Evolutionary conservation across 2,888 invertebrate species (phyloP).

Genomic region (Tricholauxania praeusta): DNA sequence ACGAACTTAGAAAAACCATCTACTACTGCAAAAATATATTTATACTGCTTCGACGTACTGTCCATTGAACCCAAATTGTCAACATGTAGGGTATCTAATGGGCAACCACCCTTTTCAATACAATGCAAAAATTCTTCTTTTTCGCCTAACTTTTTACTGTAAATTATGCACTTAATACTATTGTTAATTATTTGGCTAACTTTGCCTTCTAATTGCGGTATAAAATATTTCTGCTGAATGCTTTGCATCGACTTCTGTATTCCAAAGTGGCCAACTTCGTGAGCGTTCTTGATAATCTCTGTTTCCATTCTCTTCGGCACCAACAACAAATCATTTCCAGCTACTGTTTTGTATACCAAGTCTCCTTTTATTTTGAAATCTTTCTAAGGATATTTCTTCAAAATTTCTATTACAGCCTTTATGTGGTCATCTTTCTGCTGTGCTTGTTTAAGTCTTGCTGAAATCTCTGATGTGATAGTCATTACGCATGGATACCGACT

Average conservation of each 20-base stretch:
- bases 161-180: conserved; percentile 40
- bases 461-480: too few species aligned
- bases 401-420: conserved; percentile 37
- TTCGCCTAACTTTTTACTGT: conserved; percentile 51
- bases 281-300: conserved; percentile 31
- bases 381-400: conserved; percentile 27
- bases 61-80: conserved; percentile 42
- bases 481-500: too few species aligned
- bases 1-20: too few species aligned
- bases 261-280: conserved; percentile 40
- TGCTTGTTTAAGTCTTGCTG: too few species aligned
- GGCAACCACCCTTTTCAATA: conserved; percentile 54
- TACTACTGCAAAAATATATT: conserved; percentile 21
- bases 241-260: conserved; percentile 31
- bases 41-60: conserved; percentile 45
- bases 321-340: conserved; percentile 32
- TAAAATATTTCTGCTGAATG: conserved; percentile 38
- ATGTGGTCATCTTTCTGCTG: conserved; percentile 37
- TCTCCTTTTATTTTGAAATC: conserved; percentile 30
- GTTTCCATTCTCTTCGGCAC: conserved; percentile 40
- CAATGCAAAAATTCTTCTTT: conserved; percentile 56
- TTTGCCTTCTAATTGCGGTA: conserved; percentile 41
- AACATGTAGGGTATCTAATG: conserved; percentile 55
- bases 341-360: conserved; percentile 15
- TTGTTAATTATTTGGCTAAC: conserved; percentile 15